Percentiles rank a stretch among this genome's conserved stretches.
Evolutionary conservation across 2,888 invertebrate species (phyloP).

Genomic region (Ceraclea dissimilis): DNA sequence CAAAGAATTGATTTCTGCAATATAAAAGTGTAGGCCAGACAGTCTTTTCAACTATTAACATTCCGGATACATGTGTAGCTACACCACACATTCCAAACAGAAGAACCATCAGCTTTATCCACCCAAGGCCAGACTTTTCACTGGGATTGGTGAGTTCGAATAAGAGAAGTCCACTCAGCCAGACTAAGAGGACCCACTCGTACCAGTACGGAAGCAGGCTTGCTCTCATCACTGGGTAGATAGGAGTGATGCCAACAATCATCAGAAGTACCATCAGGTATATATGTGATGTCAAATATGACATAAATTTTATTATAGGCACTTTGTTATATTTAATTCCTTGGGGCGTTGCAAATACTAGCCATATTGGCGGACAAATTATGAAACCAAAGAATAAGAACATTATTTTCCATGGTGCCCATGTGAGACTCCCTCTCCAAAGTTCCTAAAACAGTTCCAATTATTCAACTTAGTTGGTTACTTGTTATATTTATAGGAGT

Average conservation of each 20-base stretch:
- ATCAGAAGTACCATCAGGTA: conserved; percentile 92
- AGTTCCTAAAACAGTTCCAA: conserved; percentile 68
- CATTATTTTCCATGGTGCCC: conserved; percentile 93
- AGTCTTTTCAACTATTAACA: conserved; percentile 57
- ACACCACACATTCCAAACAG: conserved; percentile 87
- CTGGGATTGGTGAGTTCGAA: conserved; percentile 97
- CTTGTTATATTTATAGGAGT: background rate
- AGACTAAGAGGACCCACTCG: conserved; percentile 91
- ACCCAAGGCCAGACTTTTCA: conserved; percentile 93
- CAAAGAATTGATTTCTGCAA: conserved; percentile 94
- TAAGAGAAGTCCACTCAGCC: conserved; percentile 89
- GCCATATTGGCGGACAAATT: conserved; percentile 93
- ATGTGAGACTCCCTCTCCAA: conserved; percentile 94
- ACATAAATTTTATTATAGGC: conserved; percentile 99
- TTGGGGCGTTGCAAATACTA: conserved; percentile 89
- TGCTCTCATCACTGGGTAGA: conserved; percentile 72
- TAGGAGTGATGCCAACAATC: conserved; percentile 82
- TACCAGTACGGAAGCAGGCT: conserved; percentile 87
- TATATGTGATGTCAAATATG: conserved; percentile 96
- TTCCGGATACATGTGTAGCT: conserved; percentile 77
- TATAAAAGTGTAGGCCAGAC: conserved; percentile 87
- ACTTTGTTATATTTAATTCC: conserved; percentile 96
- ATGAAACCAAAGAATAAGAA: conserved; percentile 88
- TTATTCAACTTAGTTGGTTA: conserved; percentile 22
- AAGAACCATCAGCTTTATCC: conserved; percentile 82